Percentiles rank a stretch among this genome's conserved stretches.
These are phyloP conservation scores for Synanceia verrucosa DNA, from an alignment of 2,797 vertebrate genomes.

Conservation along the genomic window DNA sequence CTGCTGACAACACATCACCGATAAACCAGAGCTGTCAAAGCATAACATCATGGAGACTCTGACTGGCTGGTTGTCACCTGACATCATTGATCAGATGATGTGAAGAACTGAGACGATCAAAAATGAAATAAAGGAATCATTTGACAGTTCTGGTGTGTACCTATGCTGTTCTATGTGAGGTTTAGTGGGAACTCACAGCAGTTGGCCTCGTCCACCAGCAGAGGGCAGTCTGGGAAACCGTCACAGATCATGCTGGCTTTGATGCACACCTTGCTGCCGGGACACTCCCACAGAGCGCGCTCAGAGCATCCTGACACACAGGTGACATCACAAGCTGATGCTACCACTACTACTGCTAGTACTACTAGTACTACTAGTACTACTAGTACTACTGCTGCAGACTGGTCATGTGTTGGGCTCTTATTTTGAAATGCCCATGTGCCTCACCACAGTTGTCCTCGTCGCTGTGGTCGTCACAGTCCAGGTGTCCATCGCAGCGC, in stretches of 20 bases:
- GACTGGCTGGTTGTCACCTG: too few species aligned
- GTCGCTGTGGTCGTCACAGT: conserved; percentile 94
- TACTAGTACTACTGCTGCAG: background rate
- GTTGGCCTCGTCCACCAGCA: conserved; percentile 90
- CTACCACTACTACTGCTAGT: background rate
- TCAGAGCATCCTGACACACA: conserved; percentile 86
- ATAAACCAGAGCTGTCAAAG: too few species aligned
- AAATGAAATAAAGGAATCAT: too few species aligned
- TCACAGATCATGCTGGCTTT: conserved; percentile 91
- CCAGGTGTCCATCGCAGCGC: conserved; percentile 91
- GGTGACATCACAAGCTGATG: background rate
- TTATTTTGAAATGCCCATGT: conserved; percentile 7
- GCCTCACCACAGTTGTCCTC: conserved; percentile 92
- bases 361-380: background rate
- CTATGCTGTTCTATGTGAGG: too few species aligned
- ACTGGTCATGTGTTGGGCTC: background rate
- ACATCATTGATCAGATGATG: too few species aligned
- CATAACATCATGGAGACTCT: too few species aligned
- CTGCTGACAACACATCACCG: background rate
- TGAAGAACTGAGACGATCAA: too few species aligned
- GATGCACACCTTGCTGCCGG: conserved; percentile 87
- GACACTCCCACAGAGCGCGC: conserved; percentile 94
- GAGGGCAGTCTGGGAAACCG: conserved; percentile 94
- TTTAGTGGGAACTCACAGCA: conserved; percentile 88
- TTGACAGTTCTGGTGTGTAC: too few species aligned